Percentiles rank a stretch among this genome's conserved stretches.
phyloP scores from a whole-genome alignment of 2,888 invertebrate species.

The Morpho achilles region DNA sequence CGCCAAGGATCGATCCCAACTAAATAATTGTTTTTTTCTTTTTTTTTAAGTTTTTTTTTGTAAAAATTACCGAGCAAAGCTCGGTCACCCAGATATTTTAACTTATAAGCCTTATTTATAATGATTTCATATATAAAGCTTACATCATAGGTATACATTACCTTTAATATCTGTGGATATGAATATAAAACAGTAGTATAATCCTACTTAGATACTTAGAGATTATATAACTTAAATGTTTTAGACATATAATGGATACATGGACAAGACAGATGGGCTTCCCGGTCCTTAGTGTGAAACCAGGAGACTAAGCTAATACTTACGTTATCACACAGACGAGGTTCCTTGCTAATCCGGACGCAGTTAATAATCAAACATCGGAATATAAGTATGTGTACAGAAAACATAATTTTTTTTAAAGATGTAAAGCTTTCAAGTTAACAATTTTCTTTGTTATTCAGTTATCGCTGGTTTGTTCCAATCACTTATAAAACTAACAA shows the following conservation, averaged over 20 bases:
- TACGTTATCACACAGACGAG: conserved; percentile 85
- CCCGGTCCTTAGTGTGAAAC: conserved; percentile 84
- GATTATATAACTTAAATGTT: not conserved
- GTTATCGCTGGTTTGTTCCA: conserved; percentile 93
- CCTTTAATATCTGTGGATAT: not conserved
- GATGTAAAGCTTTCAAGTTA: not conserved
- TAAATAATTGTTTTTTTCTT: no score
- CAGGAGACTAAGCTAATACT: conserved; percentile 54
- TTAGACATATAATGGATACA: conserved; percentile 87
- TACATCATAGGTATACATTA: not conserved
- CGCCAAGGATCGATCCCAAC: no score
- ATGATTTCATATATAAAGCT: not conserved
- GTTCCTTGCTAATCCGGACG: conserved; percentile 85
- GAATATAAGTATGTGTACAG: conserved; percentile 62
- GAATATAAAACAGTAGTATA: not conserved
- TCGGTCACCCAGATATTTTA: no score
- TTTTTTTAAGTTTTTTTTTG: no score
- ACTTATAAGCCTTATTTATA: not conserved
- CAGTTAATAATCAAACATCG: conserved; percentile 69
- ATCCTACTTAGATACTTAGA: no score
- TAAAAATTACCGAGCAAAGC: no score
- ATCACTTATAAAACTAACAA: conserved; percentile 85
- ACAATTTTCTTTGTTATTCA: conserved; percentile 47
- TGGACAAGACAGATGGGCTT: conserved; percentile 95
- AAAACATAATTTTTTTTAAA: not conserved